Conservation (phyloP, 2,113 vertebrate species). For the Osmerus mordax region DNA sequence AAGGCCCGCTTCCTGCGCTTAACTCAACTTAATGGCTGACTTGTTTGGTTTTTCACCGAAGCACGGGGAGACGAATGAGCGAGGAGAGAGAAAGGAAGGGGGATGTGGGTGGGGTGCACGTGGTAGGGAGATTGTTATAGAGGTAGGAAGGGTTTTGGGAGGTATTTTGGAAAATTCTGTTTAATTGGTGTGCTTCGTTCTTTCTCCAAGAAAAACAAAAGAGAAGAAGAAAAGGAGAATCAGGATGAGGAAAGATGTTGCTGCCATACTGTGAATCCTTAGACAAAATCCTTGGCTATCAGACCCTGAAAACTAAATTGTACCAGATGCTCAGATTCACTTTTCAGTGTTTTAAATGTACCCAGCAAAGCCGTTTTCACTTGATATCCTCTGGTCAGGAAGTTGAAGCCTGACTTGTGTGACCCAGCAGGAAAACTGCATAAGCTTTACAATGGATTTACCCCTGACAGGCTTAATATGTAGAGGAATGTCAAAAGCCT, state of each 20-base stretch:
- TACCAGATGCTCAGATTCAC: conserved; percentile 49
- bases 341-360: conserved; percentile 14
- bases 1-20: conserved; percentile 73
- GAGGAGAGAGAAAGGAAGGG: conserved; percentile 41
- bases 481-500: background rate
- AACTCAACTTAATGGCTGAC: conserved; percentile 70
- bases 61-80: conserved; percentile 52
- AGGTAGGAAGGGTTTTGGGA: conserved; percentile 53
- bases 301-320: conserved; percentile 37
- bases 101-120: conserved; percentile 48
- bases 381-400: conserved; percentile 19
- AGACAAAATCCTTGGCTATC: conserved; percentile 34
- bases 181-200: conserved; percentile 57
- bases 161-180: conserved; percentile 56
- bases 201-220: conserved; percentile 38
- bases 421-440: conserved; percentile 6
- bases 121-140: conserved; percentile 43
- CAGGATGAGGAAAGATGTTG: conserved; percentile 37
- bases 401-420: conserved; percentile 15
- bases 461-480: conserved; percentile 8
- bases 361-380: conserved; percentile 23
- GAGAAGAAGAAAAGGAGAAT: conserved; percentile 12
- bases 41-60: conserved; percentile 70
- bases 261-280: conserved; percentile 50
- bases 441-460: conserved; percentile 6